Evolutionary conservation across 2,797 vertebrate genomes (phyloP).

Genomic region (Labeo calbasu): DNA sequence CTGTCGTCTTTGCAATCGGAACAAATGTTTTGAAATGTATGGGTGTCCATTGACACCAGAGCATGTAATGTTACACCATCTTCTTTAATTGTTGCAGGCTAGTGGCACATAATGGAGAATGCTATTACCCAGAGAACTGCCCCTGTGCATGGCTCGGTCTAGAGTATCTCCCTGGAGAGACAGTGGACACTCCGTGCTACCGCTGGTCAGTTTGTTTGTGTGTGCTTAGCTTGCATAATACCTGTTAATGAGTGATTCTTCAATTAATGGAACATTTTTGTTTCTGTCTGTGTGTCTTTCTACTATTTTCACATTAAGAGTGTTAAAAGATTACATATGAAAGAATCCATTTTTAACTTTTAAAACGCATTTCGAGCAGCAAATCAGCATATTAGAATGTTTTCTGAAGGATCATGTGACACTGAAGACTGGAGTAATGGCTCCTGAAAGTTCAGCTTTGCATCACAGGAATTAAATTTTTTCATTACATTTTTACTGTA

Average conservation of each 20-base stretch:
- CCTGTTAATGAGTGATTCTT: background rate
- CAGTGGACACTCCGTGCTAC: conserved; percentile 92
- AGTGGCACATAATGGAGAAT: conserved; percentile 83
- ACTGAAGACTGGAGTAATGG: no score
- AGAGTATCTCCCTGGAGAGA: conserved; percentile 94
- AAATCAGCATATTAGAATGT: no score
- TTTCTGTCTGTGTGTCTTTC: background rate
- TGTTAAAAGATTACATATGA: background rate
- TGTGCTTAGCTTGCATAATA: conserved; percentile 7
- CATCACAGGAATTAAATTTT: no score
- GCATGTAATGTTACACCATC: conserved; percentile 13
- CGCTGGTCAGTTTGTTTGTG: conserved; percentile 81
- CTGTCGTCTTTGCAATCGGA: background rate
- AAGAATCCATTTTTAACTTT: background rate
- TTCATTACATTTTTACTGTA: no score
- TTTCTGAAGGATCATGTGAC: no score
- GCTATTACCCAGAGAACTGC: conserved; percentile 95
- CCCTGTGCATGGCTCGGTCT: conserved; percentile 95
- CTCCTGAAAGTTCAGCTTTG: no score
- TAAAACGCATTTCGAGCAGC: background rate
- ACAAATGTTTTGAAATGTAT: conserved; percentile 17
- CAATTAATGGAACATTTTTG: background rate
- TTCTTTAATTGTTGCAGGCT: conserved; percentile 67
- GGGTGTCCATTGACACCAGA: conserved; percentile 44
- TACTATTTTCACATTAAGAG: background rate